phyloP scores from a whole-genome alignment of 2,113 vertebrate species.

The Loxodonta africana region DNA sequence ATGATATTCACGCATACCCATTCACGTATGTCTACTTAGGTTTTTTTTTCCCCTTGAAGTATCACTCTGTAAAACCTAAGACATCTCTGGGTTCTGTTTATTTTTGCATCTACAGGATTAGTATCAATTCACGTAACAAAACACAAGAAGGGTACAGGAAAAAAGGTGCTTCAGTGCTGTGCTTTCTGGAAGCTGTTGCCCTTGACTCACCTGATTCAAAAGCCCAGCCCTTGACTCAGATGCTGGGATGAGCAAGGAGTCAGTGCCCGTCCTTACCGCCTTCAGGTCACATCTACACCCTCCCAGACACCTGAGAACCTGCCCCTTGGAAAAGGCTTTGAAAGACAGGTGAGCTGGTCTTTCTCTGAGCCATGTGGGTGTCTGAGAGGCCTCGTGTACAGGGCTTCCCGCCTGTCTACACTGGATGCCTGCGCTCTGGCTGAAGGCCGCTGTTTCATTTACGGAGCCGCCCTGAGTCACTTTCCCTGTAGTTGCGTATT shows the following conservation, averaged over 20 bases:
- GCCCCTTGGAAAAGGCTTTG: not conserved
- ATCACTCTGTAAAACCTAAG: not conserved
- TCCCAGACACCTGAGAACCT: not conserved
- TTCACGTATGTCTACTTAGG: rapidly evolving
- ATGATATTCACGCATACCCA: not conserved
- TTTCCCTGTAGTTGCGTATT: too few species aligned
- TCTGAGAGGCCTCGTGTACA: not conserved
- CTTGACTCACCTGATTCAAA: not conserved
- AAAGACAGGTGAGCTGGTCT: not conserved
- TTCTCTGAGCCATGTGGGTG: not conserved
- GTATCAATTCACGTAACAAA: not conserved
- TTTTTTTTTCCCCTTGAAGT: not conserved
- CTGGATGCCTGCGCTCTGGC: not conserved
- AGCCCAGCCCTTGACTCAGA: not conserved
- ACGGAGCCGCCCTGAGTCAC: not conserved
- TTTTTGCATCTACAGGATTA: not conserved
- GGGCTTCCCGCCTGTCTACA: not conserved
- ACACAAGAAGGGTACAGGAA: not conserved
- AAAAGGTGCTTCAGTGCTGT: not conserved
- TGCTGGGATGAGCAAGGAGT: not conserved
- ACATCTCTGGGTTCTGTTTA: not conserved
- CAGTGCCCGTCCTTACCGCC: not conserved
- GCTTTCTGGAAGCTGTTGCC: not conserved
- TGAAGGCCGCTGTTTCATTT: not conserved
- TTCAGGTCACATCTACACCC: not conserved